These are phyloP conservation scores for Parnassius glacialis DNA, from an alignment of 2,888 invertebrate species.

Conservation along the genomic window DNA sequence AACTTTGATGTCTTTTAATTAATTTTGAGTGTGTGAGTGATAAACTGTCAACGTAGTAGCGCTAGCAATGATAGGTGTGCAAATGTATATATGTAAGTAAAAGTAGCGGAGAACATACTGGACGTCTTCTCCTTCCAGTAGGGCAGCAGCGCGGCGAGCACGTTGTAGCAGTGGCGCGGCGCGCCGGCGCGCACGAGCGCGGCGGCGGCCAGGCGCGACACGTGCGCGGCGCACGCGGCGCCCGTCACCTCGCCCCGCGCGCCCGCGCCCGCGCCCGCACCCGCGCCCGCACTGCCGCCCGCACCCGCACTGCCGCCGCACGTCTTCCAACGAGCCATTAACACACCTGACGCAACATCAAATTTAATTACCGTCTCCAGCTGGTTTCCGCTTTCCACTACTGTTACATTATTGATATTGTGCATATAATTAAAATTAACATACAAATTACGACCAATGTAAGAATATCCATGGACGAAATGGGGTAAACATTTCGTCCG, in stretches of 20 bases:
- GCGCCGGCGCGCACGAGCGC: constrained; percentile 65
- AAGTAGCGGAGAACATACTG: constrained; percentile 44
- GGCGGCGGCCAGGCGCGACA: constrained; percentile 67
- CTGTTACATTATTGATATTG: too few species aligned
- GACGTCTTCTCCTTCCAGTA: constrained; percentile 86
- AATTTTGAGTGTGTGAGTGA: too few species aligned
- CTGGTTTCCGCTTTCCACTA: too few species aligned
- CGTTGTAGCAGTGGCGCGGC: constrained; percentile 65
- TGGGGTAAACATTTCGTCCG: too few species aligned
- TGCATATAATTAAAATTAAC: too few species aligned
- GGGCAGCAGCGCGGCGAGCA: constrained; percentile 70
- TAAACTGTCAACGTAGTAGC: too few species aligned
- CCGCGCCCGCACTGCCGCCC: constrained; percentile 28
- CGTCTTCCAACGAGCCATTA: constrained; percentile 88
- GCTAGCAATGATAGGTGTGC: too few species aligned
- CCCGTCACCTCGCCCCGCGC: constrained; percentile 44
- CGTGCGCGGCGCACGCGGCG: constrained; percentile 67
- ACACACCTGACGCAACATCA: constrained; percentile 75
- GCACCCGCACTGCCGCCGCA: constrained; percentile 38
- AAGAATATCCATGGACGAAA: too few species aligned
- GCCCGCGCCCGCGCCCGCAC: constrained; percentile 15
- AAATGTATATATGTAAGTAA: too few species aligned
- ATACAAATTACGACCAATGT: too few species aligned
- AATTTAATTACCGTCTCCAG: background rate
- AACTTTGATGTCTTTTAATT: too few species aligned